Conservation (phyloP, 2,797 vertebrate species). For the Sebastes trivittatus region DNA sequence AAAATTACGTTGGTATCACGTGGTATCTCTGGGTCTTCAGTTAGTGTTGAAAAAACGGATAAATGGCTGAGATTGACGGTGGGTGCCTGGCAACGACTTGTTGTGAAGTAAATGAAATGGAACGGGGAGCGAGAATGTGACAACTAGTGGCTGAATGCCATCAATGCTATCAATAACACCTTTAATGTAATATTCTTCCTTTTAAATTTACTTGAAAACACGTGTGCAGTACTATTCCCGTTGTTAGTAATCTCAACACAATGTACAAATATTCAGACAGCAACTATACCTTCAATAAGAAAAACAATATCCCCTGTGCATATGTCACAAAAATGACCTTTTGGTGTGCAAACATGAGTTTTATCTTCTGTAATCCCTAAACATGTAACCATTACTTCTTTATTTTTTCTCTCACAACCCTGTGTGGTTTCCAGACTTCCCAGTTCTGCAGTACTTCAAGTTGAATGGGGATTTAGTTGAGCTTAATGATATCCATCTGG, state of each 20-base stretch:
- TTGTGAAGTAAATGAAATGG: too few relatives aligned
- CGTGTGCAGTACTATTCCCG: not conserved
- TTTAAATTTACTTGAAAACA: not conserved
- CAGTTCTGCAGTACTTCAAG: not conserved
- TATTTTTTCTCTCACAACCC: not conserved
- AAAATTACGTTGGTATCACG: too few relatives aligned
- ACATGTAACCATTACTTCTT: not conserved
- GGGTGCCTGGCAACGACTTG: too few relatives aligned
- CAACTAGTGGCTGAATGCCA: too few relatives aligned
- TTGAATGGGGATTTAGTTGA: slow-evolving; percentile 23
- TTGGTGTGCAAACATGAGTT: not conserved
- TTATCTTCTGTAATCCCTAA: not conserved
- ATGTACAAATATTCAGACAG: not conserved
- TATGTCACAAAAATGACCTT: not conserved
- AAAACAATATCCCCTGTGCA: not conserved
- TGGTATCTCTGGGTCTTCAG: too few relatives aligned
- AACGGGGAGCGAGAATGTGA: too few relatives aligned
- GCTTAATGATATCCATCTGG: slow-evolving; percentile 64
- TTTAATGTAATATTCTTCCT: not conserved
- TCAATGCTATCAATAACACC: too few relatives aligned
- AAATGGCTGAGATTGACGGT: too few relatives aligned
- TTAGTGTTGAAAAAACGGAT: too few relatives aligned
- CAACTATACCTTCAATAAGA: not conserved
- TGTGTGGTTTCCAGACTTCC: slow-evolving; percentile 1
- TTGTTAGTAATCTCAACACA: not conserved